A percentile compares a stretch with the other conserved stretches of the same genome.
phyloP scores from a whole-genome alignment of 1,140 invertebrate species.

The Tigriopus japonicus region DNA sequence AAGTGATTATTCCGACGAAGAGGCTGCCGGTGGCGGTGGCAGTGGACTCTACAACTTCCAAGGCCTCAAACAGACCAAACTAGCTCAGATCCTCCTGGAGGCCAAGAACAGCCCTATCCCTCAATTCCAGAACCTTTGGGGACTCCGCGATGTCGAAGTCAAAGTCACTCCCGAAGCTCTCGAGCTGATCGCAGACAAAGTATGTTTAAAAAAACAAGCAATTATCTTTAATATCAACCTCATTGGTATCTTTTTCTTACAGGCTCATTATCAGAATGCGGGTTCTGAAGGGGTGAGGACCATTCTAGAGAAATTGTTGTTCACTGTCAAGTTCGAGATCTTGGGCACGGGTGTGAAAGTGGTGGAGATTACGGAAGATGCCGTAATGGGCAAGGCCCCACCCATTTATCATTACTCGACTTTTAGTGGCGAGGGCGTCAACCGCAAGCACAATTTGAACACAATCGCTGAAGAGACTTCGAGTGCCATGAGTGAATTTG shows the following conservation, averaged over 20 bases:
- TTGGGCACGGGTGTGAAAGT: not conserved
- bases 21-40: not conserved
- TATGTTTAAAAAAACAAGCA: too few species aligned
- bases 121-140: not conserved
- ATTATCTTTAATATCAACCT: too few species aligned
- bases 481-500: too few species aligned
- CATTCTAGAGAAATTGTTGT: not conserved
- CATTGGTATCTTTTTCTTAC: not conserved
- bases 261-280: not conserved
- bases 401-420: not conserved
- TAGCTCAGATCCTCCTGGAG: not conserved
- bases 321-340: not conserved
- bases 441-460: too few species aligned
- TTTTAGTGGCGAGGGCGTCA: too few species aligned
- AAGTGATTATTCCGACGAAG: not conserved
- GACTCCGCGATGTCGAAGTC: not conserved
- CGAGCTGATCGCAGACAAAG: not conserved
- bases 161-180: not conserved
- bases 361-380: conserved; percentile 1
- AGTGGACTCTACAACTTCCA: not conserved
- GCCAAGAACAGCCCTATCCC: not conserved
- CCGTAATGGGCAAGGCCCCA: not conserved
- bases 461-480: too few species aligned
- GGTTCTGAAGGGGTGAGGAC: not conserved
- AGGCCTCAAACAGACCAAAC: not conserved